Conservation (phyloP, 2,797 vertebrate genomes). For the Gymnothorax reevesii region DNA sequence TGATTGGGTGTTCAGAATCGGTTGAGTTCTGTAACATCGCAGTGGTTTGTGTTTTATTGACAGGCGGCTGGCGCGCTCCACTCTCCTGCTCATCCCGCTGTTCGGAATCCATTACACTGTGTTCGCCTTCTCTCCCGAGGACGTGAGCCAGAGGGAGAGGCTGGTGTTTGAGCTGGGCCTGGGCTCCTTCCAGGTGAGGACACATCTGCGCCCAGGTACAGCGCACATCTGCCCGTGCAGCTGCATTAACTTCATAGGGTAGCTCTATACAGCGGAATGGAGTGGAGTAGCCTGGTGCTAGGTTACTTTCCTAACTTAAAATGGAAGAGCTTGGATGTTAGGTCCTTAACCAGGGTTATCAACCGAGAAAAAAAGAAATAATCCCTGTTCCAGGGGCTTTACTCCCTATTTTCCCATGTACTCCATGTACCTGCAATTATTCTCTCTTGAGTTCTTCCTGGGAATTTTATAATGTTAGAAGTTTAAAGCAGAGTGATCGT, state of each 20-base stretch:
- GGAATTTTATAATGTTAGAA: not conserved
- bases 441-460: no score
- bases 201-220: no score
- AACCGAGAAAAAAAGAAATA: no score
- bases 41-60: slow-evolving; percentile 24
- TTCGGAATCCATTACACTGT: slow-evolving; percentile 99
- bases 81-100: slow-evolving; percentile 93
- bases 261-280: not conserved
- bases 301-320: no score
- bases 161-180: slow-evolving; percentile 96
- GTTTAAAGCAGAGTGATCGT: not conserved
- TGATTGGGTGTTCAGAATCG: no score
- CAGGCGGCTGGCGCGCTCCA: slow-evolving; percentile 95
- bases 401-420: no score
- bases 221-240: not conserved
- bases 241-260: not conserved
- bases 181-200: slow-evolving; percentile 92
- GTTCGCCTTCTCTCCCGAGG: slow-evolving; percentile 96
- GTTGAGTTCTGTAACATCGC: not conserved
- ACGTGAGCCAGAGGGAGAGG: slow-evolving; percentile 92
- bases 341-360: no score
- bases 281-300: no score
- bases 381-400: no score
- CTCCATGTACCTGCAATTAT: no score
- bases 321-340: no score